phyloP scores from a whole-genome alignment of 2,797 vertebrate species.

The Sebastes oblongus region DNA sequence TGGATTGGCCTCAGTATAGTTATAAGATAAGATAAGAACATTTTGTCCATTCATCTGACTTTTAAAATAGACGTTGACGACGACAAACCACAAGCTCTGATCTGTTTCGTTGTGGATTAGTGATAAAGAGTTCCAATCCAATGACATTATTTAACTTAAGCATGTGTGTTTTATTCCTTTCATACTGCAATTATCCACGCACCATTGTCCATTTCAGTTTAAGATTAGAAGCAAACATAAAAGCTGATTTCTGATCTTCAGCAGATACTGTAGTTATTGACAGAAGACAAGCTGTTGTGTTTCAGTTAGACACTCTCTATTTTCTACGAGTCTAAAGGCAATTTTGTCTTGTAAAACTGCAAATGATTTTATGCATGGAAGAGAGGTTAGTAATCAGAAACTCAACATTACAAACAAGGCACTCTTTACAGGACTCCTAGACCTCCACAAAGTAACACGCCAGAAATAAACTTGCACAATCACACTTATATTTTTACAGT shows the following conservation, averaged over 20 bases:
- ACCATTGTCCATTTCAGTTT: neutral
- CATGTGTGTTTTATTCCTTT: neutral
- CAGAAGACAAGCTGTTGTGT: neutral
- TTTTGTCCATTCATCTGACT: neutral
- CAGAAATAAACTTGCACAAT: neutral
- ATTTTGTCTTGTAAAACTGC: neutral
- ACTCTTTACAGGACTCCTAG: neutral
- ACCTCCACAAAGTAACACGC: neutral
- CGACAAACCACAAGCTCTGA: neutral
- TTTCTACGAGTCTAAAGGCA: neutral
- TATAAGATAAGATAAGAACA: neutral
- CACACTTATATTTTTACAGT: neutral
- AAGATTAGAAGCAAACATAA: neutral
- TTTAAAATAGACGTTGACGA: neutral
- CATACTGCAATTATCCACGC: neutral
- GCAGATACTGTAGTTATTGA: neutral
- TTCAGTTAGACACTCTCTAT: neutral
- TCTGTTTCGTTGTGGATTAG: neutral
- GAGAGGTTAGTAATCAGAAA: neutral
- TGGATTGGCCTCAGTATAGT: too few species aligned
- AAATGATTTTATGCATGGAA: neutral
- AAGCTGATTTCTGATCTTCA: neutral
- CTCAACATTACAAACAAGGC: neutral
- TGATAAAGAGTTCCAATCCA: neutral
- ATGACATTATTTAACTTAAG: neutral